These are phyloP conservation scores for Equus quagga DNA, from an alignment of 2,113 vertebrate species.

Conservation along the genomic window DNA sequence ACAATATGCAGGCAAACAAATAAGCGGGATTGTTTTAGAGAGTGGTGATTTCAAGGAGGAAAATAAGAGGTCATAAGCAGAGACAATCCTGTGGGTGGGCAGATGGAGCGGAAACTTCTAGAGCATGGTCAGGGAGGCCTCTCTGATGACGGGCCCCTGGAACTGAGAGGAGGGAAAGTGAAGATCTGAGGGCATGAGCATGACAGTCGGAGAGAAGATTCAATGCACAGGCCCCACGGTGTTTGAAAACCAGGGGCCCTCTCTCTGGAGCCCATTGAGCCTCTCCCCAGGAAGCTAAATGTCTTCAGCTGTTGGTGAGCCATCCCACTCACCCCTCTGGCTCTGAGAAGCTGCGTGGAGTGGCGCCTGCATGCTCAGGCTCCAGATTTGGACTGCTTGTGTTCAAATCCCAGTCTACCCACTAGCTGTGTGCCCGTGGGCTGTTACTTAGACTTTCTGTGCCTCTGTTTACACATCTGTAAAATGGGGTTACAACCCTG, in stretches of 20 bases:
- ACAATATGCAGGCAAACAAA: neutral
- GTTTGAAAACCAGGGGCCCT: neutral
- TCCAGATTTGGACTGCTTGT: neutral
- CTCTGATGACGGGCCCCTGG: neutral
- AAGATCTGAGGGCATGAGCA: neutral
- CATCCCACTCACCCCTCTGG: accelerated
- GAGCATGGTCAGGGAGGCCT: neutral
- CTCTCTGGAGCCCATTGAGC: neutral
- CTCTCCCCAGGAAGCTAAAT: neutral
- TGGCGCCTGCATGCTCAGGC: too few relatives aligned
- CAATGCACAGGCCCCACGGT: too few relatives aligned
- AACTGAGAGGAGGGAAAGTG: neutral
- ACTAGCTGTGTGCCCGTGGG: neutral
- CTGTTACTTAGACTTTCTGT: neutral
- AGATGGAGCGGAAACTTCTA: neutral
- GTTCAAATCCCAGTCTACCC: neutral
- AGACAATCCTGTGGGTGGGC: neutral
- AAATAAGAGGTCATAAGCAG: neutral
- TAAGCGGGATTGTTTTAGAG: neutral
- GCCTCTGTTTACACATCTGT: neutral
- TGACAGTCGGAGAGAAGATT: neutral
- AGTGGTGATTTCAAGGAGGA: neutral
- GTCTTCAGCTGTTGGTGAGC: neutral
- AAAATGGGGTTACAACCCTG: neutral
- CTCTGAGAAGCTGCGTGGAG: neutral